These are phyloP conservation scores for Calidris pugnax DNA, from an alignment of 2,113 vertebrate species.

Conservation along the genomic window DNA sequence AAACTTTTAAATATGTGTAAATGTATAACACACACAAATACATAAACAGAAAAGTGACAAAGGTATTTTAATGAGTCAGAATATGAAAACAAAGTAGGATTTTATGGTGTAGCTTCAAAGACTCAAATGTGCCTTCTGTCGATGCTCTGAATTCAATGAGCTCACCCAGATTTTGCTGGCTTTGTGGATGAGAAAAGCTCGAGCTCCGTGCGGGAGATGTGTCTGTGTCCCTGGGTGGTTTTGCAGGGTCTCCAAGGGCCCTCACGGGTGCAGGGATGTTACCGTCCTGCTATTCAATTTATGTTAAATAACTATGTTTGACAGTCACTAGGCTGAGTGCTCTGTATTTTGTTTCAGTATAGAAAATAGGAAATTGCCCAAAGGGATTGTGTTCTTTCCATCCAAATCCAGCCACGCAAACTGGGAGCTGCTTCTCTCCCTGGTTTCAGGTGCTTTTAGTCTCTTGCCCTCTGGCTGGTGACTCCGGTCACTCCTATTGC, in stretches of 20 bases:
- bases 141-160: neutral
- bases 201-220: fast-evolving
- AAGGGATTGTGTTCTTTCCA: neutral
- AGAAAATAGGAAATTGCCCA: neutral
- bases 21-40: neutral
- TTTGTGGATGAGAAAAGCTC: neutral
- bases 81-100: neutral
- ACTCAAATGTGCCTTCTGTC: neutral
- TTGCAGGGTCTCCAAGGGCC: neutral
- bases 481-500: neutral
- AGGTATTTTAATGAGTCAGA: neutral
- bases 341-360: neutral
- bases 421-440: neutral
- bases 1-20: neutral
- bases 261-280: fast-evolving
- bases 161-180: neutral
- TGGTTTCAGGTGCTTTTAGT: neutral
- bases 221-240: fast-evolving
- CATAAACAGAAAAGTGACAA: neutral
- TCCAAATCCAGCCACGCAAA: neutral
- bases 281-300: neutral
- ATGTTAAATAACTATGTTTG: neutral
- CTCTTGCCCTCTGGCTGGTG: neutral
- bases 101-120: neutral
- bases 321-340: neutral